These are phyloP conservation scores for Plagodis dolabraria DNA, from an alignment of 2,888 invertebrate genomes.

Conservation along the genomic window DNA sequence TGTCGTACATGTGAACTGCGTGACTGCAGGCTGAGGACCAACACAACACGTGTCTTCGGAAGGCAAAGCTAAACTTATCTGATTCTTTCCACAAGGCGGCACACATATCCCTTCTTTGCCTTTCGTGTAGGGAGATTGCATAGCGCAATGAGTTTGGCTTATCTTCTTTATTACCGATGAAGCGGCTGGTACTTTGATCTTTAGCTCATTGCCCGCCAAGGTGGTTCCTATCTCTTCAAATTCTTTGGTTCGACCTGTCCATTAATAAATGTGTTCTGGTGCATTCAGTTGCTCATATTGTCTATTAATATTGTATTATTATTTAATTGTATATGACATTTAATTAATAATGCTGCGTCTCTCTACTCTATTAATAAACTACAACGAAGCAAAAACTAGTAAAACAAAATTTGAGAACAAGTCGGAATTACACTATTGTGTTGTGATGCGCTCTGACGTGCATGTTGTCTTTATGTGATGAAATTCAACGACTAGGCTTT, in stretches of 20 bases:
- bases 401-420: too few relatives aligned
- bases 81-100: conserved; percentile 75
- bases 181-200: conserved; percentile 74
- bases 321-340: conserved; percentile 19
- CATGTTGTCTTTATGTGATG: too few relatives aligned
- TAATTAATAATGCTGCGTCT: not conserved
- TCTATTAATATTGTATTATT: not conserved
- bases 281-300: conserved; percentile 41
- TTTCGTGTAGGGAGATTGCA: conserved; percentile 69
- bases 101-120: conserved; percentile 56
- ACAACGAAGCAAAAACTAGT: too few relatives aligned
- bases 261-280: conserved; percentile 69
- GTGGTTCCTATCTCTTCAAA: conserved; percentile 78
- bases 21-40: conserved; percentile 62
- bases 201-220: conserved; percentile 75
- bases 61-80: conserved; percentile 71
- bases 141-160: conserved; percentile 73
- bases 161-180: conserved; percentile 76
- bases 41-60: conserved; percentile 66
- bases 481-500: too few relatives aligned
- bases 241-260: conserved; percentile 77
- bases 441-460: too few relatives aligned
- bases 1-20: conserved; percentile 76
- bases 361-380: too few relatives aligned
- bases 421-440: too few relatives aligned